Evolutionary conservation across 2,888 invertebrate genomes (phyloP).

Genomic region (Eilema sororculum): DNA sequence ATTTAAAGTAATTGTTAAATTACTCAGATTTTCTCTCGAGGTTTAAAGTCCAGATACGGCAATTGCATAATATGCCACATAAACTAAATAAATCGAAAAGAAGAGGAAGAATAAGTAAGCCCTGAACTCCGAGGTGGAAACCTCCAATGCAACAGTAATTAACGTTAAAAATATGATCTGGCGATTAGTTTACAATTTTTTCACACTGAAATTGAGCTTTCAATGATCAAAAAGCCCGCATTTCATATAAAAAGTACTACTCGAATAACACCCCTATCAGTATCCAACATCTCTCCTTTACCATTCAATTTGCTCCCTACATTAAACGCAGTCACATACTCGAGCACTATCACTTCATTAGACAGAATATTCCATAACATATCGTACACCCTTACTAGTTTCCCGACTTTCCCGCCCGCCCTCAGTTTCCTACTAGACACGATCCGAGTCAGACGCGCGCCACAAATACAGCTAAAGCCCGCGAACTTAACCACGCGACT

Average conservation of each 20-base stretch:
- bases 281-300: not conserved
- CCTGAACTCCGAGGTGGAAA: no score
- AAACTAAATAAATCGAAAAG: no score
- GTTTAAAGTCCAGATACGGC: no score
- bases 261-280: not conserved
- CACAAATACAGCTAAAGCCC: constrained; percentile 6
- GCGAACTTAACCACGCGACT: constrained; percentile 47
- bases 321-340: constrained; percentile 33
- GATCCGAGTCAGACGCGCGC: constrained; percentile 26
- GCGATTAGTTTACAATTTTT: not conserved
- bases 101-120: no score
- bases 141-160: not conserved
- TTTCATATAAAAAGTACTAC: not conserved
- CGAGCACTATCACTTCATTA: constrained; percentile 56
- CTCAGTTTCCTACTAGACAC: constrained; percentile 40
- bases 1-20: no score
- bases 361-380: constrained; percentile 36
- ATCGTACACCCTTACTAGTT: constrained; percentile 30
- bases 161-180: not conserved
- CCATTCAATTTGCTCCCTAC: constrained; percentile 1
- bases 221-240: not conserved
- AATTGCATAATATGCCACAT: no score
- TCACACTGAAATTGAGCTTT: not conserved
- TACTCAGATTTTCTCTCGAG: no score
- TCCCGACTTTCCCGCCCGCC: constrained; percentile 31